phyloP scores from a whole-genome alignment of 2,797 vertebrate genomes.

The Tinamus major region DNA sequence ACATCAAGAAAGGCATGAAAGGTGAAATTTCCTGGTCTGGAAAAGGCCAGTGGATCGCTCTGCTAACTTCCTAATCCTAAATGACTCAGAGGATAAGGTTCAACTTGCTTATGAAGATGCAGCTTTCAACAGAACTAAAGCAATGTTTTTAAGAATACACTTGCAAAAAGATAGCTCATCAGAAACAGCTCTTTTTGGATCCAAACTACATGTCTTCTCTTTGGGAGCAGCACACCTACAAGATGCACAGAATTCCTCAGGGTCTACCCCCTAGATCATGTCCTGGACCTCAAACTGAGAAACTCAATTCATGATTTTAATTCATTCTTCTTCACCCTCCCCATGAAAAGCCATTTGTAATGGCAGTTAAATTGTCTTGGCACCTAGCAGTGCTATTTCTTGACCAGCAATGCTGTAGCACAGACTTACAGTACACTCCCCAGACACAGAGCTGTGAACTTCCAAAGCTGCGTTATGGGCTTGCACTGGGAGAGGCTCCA shows the following conservation, averaged over 20 bases:
- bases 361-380: background rate
- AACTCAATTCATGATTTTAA: background rate
- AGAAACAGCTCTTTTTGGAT: background rate
- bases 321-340: background rate
- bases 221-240: background rate
- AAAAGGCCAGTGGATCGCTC: background rate
- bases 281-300: background rate
- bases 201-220: background rate
- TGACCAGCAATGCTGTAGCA: background rate
- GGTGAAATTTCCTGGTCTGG: background rate
- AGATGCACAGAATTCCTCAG: background rate
- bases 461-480: background rate
- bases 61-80: background rate
- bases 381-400: background rate
- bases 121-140: background rate
- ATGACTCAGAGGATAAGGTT: background rate
- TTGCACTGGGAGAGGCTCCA: background rate
- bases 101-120: background rate
- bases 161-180: background rate
- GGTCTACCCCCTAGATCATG: background rate
- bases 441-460: background rate
- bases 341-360: background rate
- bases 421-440: background rate
- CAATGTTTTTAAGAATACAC: background rate
- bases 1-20: background rate